These are phyloP conservation scores for Neosilurus hyrtlii DNA, from an alignment of 2,797 vertebrate species.

Conservation along the genomic window DNA sequence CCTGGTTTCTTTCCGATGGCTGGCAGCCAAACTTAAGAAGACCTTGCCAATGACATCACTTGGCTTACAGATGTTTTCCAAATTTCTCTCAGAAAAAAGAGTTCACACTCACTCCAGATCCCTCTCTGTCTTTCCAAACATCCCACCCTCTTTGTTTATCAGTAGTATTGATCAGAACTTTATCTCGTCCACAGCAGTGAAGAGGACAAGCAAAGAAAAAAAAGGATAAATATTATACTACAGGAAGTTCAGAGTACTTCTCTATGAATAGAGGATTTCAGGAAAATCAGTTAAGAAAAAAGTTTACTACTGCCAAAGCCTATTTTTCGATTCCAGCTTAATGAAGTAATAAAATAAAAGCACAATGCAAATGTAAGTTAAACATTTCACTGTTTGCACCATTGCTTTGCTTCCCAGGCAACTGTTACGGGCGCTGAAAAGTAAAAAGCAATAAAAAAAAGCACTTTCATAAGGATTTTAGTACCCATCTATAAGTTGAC, in stretches of 20 bases:
- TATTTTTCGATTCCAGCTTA: slow-evolving; percentile 32
- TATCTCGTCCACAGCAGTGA: neutral
- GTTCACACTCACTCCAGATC: neutral
- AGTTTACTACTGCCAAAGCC: slow-evolving; percentile 12
- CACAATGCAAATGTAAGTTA: slow-evolving; percentile 29
- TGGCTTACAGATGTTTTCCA: slow-evolving; percentile 57
- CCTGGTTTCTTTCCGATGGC: slow-evolving; percentile 61
- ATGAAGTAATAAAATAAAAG: slow-evolving; percentile 38
- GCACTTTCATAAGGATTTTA: slow-evolving; percentile 31
- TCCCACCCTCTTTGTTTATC: neutral
- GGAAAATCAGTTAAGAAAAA: slow-evolving; percentile 29
- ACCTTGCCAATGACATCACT: slow-evolving; percentile 69
- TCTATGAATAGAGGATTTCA: slow-evolving; percentile 2
- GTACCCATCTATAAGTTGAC: slow-evolving; percentile 32
- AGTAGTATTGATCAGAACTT: neutral
- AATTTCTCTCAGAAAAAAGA: slow-evolving; percentile 43
- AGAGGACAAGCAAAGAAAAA: slow-evolving; percentile 7
- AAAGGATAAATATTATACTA: neutral
- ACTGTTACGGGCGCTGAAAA: slow-evolving; percentile 14
- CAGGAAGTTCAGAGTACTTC: slow-evolving; percentile 27
- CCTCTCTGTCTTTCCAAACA: slow-evolving; percentile 6
- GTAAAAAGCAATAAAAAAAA: slow-evolving; percentile 22
- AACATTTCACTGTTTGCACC: slow-evolving; percentile 38
- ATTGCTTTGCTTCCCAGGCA: slow-evolving; percentile 36
- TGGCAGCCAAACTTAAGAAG: slow-evolving; percentile 64